These are phyloP conservation scores for Eurois occulta DNA, from an alignment of 2,888 invertebrate species.

Conservation along the genomic window DNA sequence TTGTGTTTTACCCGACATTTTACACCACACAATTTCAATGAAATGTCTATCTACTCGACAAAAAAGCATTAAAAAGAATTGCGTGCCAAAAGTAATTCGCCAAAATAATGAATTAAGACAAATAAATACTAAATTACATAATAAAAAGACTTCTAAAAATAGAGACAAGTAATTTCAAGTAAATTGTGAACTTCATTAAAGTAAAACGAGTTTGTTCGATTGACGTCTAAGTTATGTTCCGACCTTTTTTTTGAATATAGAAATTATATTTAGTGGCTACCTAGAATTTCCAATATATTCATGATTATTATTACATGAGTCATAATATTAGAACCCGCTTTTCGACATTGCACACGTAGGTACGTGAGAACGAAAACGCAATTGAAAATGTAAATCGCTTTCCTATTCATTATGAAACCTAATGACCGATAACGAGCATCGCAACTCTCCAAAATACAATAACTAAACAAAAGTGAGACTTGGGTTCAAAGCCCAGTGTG, in stretches of 20 bases:
- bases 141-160: slow-evolving; percentile 1
- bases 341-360: slow-evolving; percentile 7
- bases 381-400: slow-evolving; percentile 65
- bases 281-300: too few relatives aligned
- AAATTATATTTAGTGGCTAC: too few relatives aligned
- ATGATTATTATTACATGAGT: too few relatives aligned
- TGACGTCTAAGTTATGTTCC: too few relatives aligned
- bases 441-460: slow-evolving; percentile 68
- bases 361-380: slow-evolving; percentile 29
- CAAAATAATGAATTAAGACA: slow-evolving; percentile 31
- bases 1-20: background rate
- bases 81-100: slow-evolving; percentile 7
- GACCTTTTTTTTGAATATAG: too few relatives aligned
- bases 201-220: background rate
- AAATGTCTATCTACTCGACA: slow-evolving; percentile 1
- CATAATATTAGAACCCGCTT: slow-evolving; percentile 10
- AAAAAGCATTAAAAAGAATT: slow-evolving; percentile 15
- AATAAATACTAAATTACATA: slow-evolving; percentile 15
- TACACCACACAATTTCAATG: slow-evolving; percentile 26
- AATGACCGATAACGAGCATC: slow-evolving; percentile 69
- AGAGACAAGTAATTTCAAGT: background rate
- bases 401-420: slow-evolving; percentile 63
- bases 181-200: slow-evolving; percentile 5
- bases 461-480: slow-evolving; percentile 70
- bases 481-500: slow-evolving; percentile 70